phyloP scores from a whole-genome alignment of 1,140 invertebrate species.

The Doryteuthis pealeii region DNA sequence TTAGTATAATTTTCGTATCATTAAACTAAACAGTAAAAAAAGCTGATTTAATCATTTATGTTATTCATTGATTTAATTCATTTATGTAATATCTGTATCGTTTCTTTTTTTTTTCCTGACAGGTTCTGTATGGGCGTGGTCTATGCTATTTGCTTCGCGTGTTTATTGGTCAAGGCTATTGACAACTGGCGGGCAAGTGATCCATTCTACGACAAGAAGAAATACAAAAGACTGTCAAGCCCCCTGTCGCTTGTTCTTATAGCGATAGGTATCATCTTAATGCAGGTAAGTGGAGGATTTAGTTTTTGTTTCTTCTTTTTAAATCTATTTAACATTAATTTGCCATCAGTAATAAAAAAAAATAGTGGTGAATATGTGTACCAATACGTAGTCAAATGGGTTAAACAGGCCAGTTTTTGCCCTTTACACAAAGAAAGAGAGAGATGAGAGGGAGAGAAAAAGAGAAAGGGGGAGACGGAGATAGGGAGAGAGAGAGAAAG shows the following conservation, averaged over 20 bases:
- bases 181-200: conserved; percentile 58
- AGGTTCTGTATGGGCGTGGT: conserved; percentile 58
- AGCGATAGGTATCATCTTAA: conserved; percentile 55
- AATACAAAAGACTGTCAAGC: conserved; percentile 40
- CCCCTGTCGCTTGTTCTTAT: conserved; percentile 57
- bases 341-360: no score
- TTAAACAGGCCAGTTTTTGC: no score
- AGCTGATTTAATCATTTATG: no score
- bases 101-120: not conserved
- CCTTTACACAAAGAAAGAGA: no score
- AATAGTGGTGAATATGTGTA: no score
- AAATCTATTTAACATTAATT: no score
- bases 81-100: no score
- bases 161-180: conserved; percentile 61
- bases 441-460: not conserved
- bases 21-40: no score
- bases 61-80: no score
- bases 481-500: not conserved
- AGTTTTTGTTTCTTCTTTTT: no score
- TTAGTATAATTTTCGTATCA: no score
- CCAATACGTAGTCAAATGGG: no score
- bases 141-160: conserved; percentile 60
- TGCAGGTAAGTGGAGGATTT: conserved; percentile 34
- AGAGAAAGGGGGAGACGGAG: not conserved
- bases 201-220: conserved; percentile 34